A percentile compares a stretch with the other conserved stretches of the same genome.
phyloP scores from a whole-genome alignment of 2,888 invertebrate genomes.

The Dryobota labecula region DNA sequence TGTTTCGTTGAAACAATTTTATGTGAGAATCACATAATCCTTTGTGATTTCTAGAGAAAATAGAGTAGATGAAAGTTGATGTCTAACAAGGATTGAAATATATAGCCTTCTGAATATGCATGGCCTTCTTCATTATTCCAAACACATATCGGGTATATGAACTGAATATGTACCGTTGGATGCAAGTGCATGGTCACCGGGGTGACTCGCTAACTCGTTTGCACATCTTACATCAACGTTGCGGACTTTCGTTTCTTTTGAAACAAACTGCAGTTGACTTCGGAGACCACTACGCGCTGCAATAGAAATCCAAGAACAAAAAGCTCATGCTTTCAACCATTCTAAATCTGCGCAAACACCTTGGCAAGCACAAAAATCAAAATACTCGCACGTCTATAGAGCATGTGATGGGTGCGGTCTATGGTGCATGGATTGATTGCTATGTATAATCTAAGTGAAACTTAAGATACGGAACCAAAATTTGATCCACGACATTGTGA shows the following conservation, averaged over 20 bases:
- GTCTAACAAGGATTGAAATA: constrained; percentile 71
- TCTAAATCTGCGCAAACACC: constrained; percentile 72
- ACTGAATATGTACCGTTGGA: constrained; percentile 81
- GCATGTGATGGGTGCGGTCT: constrained; percentile 71
- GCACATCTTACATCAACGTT: constrained; percentile 80
- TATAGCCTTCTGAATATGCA: constrained; percentile 79
- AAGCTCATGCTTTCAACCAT: constrained; percentile 74
- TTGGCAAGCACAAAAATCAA: constrained; percentile 69
- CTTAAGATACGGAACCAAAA: constrained; percentile 56
- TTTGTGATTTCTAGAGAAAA: constrained; percentile 43
- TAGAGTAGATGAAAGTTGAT: constrained; percentile 68
- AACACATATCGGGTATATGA: constrained; percentile 78
- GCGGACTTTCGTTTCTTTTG: constrained; percentile 79
- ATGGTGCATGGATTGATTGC: constrained; percentile 66
- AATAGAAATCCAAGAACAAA: constrained; percentile 67
- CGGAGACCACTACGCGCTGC: constrained; percentile 68
- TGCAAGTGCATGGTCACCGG: constrained; percentile 85
- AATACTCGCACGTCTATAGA: constrained; percentile 66
- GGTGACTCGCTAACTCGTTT: constrained; percentile 81
- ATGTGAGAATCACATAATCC: neutral
- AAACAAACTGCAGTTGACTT: constrained; percentile 89
- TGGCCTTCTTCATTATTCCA: constrained; percentile 76
- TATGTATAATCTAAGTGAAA: constrained; percentile 62
- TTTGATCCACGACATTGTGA: constrained; percentile 59
- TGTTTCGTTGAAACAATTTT: neutral